These are phyloP conservation scores for Epistrophe eligans DNA, from an alignment of 2,888 invertebrate genomes.

Conservation along the genomic window DNA sequence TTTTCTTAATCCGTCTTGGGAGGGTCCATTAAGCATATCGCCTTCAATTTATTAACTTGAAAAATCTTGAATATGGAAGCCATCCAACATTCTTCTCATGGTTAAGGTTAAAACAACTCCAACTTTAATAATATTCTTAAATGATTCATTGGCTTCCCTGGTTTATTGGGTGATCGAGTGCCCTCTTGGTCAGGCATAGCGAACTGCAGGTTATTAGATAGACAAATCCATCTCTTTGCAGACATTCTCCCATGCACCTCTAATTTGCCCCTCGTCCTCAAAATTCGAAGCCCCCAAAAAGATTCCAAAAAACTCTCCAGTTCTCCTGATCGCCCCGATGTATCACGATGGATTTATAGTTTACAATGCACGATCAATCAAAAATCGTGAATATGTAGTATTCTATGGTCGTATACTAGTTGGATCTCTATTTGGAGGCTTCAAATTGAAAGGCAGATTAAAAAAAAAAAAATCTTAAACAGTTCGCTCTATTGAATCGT, in stretches of 20 bases:
- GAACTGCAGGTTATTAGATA: constrained; percentile 65
- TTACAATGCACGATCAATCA: constrained; percentile 84
- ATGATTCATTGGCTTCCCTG: neutral
- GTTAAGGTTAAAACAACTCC: too few species aligned
- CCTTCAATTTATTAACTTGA: too few species aligned
- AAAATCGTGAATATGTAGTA: constrained; percentile 82
- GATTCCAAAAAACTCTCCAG: constrained; percentile 36
- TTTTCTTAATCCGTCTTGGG: too few species aligned
- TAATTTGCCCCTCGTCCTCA: constrained; percentile 62
- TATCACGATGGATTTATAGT: constrained; percentile 84
- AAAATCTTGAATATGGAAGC: too few species aligned
- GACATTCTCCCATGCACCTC: constrained; percentile 72
- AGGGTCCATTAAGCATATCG: too few species aligned
- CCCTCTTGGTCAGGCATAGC: constrained; percentile 54
- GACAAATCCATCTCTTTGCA: constrained; percentile 60
- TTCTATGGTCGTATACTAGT: constrained; percentile 69
- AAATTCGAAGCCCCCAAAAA: neutral
- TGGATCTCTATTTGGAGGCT: constrained; percentile 61
- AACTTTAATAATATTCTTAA: neutral
- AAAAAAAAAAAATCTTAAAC: neutral
- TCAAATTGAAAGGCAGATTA: neutral
- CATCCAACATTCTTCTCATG: too few species aligned
- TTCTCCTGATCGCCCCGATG: constrained; percentile 84
- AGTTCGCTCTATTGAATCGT: constrained; percentile 21
- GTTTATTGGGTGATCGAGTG: constrained; percentile 54